These are phyloP conservation scores for Menidia menidia DNA, from an alignment of 2,797 vertebrate species.

Conservation along the genomic window DNA sequence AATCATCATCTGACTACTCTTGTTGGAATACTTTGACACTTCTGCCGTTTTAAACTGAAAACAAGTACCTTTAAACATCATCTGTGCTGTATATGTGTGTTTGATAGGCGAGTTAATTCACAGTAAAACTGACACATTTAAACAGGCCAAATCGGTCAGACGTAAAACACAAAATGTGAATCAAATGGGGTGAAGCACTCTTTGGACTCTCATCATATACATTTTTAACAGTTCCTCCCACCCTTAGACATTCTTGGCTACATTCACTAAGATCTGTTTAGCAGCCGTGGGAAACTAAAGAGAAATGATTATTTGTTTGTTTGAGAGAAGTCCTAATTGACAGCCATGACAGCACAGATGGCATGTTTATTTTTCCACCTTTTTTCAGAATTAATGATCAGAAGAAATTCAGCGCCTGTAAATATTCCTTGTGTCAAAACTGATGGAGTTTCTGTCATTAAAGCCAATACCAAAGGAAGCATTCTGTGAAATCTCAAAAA, in stretches of 20 bases:
- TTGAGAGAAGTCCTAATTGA: slow-evolving; percentile 40
- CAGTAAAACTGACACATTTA: not conserved
- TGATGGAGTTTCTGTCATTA: not conserved
- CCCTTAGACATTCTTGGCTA: slow-evolving; percentile 28
- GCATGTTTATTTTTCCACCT: slow-evolving; percentile 46
- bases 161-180: slow-evolving; percentile 8
- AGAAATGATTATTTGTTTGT: slow-evolving; percentile 11
- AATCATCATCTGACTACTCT: not conserved
- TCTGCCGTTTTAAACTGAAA: too few species aligned
- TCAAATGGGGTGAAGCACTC: slow-evolving; percentile 17
- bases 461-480: slow-evolving; percentile 15
- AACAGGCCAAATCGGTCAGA: slow-evolving; percentile 1
- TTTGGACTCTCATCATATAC: slow-evolving; percentile 21
- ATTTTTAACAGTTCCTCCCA: slow-evolving; percentile 13
- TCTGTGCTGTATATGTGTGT: not conserved
- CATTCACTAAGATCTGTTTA: slow-evolving; percentile 47
- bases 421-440: slow-evolving; percentile 62
- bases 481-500: slow-evolving; percentile 28
- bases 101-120: slow-evolving; percentile 1
- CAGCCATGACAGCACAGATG: slow-evolving; percentile 63
- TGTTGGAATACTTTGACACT: not conserved
- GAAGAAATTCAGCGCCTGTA: slow-evolving; percentile 54
- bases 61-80: not conserved
- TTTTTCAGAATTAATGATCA: slow-evolving; percentile 58
- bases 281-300: slow-evolving; percentile 33